Percentiles rank a stretch among this genome's conserved stretches.
Evolutionary conservation across 2,888 invertebrate species (phyloP).

Genomic region (Apamea sordens): DNA sequence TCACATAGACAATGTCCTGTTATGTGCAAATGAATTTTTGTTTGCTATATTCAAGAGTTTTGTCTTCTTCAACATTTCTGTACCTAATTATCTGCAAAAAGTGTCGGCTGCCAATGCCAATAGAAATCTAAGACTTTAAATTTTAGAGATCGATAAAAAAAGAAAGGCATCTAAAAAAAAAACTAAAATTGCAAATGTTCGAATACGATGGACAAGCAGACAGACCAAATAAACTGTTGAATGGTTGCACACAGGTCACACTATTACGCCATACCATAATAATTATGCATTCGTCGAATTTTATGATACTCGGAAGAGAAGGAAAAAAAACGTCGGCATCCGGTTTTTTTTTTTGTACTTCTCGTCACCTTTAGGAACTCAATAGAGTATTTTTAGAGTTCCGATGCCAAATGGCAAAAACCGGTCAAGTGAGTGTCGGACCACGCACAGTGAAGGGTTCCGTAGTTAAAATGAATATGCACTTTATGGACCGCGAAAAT

Average conservation of each 20-base stretch:
- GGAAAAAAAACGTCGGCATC: neutral
- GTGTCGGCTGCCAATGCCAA: neutral
- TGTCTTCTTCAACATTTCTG: neutral
- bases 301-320: neutral
- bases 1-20: neutral
- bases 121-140: neutral
- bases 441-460: neutral
- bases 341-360: neutral
- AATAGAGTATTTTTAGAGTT: neutral
- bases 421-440: neutral
- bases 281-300: neutral
- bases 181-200: neutral
- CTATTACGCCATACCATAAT: neutral
- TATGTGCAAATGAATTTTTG: neutral
- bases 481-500: neutral
- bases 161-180: neutral
- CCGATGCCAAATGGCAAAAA: neutral
- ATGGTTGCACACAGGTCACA: neutral
- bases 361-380: neutral
- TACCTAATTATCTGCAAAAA: neutral
- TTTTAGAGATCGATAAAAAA: neutral
- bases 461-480: neutral
- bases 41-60: neutral
- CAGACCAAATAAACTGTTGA: neutral
- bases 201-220: neutral